phyloP scores from a whole-genome alignment of 2,888 invertebrate genomes.

The Branchellion lobata region DNA sequence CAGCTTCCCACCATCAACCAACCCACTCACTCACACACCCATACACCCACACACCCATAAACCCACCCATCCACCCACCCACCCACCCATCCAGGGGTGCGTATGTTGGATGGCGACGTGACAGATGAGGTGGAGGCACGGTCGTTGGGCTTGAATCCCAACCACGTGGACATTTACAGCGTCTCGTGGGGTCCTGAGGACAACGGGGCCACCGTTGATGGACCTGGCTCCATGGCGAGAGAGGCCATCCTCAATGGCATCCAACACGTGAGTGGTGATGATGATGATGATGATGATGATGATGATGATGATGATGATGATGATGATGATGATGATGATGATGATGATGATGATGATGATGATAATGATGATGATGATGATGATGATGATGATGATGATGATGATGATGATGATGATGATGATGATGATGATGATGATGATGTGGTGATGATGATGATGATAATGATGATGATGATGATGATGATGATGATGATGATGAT shows the following conservation, averaged over 20 bases:
- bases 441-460: constrained; percentile 17
- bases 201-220: constrained; percentile 95
- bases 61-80: background rate
- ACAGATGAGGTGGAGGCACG: constrained; percentile 97
- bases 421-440: constrained; percentile 2
- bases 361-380: constrained; percentile 24
- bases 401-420: constrained; percentile 8
- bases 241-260: constrained; percentile 94
- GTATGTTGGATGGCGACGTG: constrained; percentile 96
- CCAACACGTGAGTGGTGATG: constrained; percentile 70
- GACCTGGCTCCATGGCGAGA: constrained; percentile 90
- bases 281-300: background rate
- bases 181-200: constrained; percentile 97
- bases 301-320: constrained; percentile 36
- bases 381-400: constrained; percentile 6
- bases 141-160: constrained; percentile 86
- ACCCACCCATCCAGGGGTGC: constrained; percentile 72
- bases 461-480: background rate
- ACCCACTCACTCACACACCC: background rate
- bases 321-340: constrained; percentile 28
- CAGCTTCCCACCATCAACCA: background rate
- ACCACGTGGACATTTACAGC: constrained; percentile 97
- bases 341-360: constrained; percentile 11
- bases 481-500: constrained; percentile 5
- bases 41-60: background rate